A percentile compares a stretch with the other conserved stretches of the same genome.
Conservation (phyloP, 2,888 invertebrate species). For the Zele albiditarsus region DNA sequence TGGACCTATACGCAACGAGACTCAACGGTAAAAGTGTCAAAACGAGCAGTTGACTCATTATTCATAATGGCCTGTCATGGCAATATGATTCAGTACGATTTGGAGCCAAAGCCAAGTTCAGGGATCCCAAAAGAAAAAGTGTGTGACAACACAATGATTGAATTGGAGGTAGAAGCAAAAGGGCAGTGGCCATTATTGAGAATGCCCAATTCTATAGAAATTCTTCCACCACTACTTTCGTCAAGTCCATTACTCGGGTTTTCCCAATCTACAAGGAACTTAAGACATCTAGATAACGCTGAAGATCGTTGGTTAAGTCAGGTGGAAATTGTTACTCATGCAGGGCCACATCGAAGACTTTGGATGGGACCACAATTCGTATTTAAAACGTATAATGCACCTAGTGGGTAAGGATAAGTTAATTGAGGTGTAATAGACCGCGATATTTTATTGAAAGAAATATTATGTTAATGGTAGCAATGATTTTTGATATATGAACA, state of each 20-base stretch:
- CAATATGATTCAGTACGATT: slow-evolving; percentile 88
- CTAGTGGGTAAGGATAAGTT: slow-evolving; percentile 78
- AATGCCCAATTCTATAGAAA: slow-evolving; percentile 78
- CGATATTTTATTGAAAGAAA: neutral
- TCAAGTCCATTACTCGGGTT: slow-evolving; percentile 79
- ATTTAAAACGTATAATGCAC: slow-evolving; percentile 92
- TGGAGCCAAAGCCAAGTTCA: slow-evolving; percentile 84
- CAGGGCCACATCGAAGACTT: slow-evolving; percentile 93
- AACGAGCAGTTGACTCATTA: slow-evolving; percentile 84
- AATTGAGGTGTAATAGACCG: slow-evolving; percentile 4
- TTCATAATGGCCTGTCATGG: slow-evolving; percentile 94
- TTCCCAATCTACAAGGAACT: slow-evolving; percentile 60
- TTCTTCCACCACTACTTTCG: slow-evolving; percentile 83
- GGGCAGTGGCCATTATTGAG: slow-evolving; percentile 92
- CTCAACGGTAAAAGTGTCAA: slow-evolving; percentile 65
- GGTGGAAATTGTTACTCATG: slow-evolving; percentile 97
- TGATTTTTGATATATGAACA: slow-evolving; percentile 27
- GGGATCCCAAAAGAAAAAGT: slow-evolving; percentile 88
- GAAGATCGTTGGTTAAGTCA: slow-evolving; percentile 94
- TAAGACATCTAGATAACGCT: slow-evolving; percentile 64
- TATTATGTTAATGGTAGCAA: neutral
- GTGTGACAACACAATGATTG: slow-evolving; percentile 89
- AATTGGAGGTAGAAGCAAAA: slow-evolving; percentile 88
- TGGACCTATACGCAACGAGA: slow-evolving; percentile 77
- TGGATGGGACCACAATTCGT: slow-evolving; percentile 99